Conservation (phyloP, 2,888 invertebrate genomes). For the Erannis defoliaria region DNA sequence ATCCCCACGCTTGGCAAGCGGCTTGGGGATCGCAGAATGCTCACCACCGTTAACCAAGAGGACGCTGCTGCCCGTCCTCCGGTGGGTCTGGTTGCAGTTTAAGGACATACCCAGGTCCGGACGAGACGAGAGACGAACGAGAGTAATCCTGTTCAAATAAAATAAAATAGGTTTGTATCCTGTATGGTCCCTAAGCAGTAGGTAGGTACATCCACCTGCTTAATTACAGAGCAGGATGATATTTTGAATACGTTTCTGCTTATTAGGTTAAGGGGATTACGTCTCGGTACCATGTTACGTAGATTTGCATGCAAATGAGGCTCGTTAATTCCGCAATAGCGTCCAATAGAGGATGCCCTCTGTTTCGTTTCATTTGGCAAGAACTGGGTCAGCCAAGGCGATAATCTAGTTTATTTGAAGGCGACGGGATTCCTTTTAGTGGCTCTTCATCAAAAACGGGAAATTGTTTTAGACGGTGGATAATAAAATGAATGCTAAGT, state of each 20-base stretch:
- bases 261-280: constrained; percentile 52
- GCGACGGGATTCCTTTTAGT: constrained; percentile 36
- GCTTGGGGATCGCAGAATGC: too few relatives aligned
- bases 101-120: too few relatives aligned
- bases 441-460: constrained; percentile 39
- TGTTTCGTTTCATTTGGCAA: constrained; percentile 44
- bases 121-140: too few relatives aligned
- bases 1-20: too few relatives aligned
- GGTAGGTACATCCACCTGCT: constrained; percentile 11
- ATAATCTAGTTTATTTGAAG: constrained; percentile 40
- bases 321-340: constrained; percentile 51
- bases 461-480: constrained; percentile 26
- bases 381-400: constrained; percentile 47
- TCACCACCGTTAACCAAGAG: too few relatives aligned
- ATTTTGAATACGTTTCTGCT: constrained; percentile 53
- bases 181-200: too few relatives aligned
- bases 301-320: constrained; percentile 60
- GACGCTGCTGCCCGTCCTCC: too few relatives aligned
- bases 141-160: too few relatives aligned
- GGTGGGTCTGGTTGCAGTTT: too few relatives aligned
- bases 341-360: constrained; percentile 43
- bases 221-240: constrained; percentile 48
- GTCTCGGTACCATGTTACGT: constrained; percentile 47
- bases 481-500: constrained; percentile 14
- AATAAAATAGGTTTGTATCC: too few relatives aligned